phyloP scores from a whole-genome alignment of 2,113 vertebrate species.

The Hystrix brachyura region DNA sequence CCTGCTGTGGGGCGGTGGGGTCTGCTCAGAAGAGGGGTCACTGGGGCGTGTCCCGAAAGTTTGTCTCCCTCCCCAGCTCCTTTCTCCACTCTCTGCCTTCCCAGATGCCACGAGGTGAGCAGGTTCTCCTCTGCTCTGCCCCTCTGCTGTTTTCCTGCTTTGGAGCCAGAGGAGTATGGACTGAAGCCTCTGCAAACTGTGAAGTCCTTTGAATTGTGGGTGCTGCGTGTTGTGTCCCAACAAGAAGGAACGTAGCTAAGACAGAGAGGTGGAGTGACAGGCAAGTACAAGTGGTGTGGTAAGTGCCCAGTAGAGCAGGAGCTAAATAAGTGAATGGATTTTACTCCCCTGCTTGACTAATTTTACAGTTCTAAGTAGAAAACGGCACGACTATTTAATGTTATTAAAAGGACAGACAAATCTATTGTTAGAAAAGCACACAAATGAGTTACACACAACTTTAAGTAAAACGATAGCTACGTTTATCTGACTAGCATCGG shows the following conservation, averaged over 20 bases:
- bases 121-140: background rate
- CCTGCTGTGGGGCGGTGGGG: background rate
- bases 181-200: background rate
- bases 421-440: background rate
- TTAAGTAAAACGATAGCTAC: background rate
- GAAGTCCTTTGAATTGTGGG: background rate
- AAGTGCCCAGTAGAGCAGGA: background rate
- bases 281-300: background rate
- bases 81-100: background rate
- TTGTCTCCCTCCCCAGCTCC: background rate
- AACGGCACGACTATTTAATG: conserved; percentile 6
- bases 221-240: background rate
- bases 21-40: background rate
- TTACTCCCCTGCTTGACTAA: background rate
- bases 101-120: background rate
- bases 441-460: background rate
- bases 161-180: background rate
- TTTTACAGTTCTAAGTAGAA: background rate
- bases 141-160: background rate
- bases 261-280: background rate
- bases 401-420: background rate
- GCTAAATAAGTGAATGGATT: conserved; percentile 16
- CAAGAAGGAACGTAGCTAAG: background rate
- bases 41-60: background rate
- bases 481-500: background rate